Evolutionary conservation across 2,113 vertebrate species (phyloP).

Genomic region (Alligator mississippiensis): DNA sequence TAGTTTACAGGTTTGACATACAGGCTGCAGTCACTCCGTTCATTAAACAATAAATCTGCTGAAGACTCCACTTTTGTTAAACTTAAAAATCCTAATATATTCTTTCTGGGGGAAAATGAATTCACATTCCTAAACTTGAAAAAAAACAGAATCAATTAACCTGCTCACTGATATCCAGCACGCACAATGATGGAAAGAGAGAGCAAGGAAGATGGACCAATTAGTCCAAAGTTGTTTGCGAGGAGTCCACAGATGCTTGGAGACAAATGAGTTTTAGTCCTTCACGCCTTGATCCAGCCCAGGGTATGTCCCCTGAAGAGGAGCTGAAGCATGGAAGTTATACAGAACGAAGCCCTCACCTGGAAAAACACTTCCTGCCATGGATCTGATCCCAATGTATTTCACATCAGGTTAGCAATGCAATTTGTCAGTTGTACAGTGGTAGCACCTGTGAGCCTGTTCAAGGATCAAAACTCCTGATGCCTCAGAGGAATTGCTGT

Average conservation of each 20-base stretch:
- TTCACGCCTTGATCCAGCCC: not conserved
- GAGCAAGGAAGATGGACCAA: not conserved
- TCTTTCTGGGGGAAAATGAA: not conserved
- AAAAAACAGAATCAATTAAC: not conserved
- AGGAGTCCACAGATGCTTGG: not conserved
- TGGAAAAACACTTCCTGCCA: not conserved
- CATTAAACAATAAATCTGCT: constrained; percentile 43
- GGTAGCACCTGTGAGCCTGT: not conserved
- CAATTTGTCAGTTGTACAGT: constrained; percentile 26
- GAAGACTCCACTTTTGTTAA: not conserved
- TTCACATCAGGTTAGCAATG: not conserved
- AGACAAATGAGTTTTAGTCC: not conserved
- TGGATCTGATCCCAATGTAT: not conserved
- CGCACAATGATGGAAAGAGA: not conserved
- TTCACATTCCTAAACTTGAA: constrained; percentile 15
- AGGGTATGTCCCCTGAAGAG: not conserved
- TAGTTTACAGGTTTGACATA: constrained; percentile 54
- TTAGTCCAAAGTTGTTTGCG: not conserved
- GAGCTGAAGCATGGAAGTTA: not conserved
- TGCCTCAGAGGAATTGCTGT: too few relatives aligned
- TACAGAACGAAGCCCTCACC: not conserved
- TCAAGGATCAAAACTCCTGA: too few relatives aligned
- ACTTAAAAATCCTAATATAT: constrained; percentile 3
- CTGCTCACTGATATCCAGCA: not conserved
- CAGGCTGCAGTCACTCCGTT: not conserved